Evolutionary conservation across 2,888 invertebrate genomes (phyloP).

Genomic region (Drosophila peninsularis): DNA sequence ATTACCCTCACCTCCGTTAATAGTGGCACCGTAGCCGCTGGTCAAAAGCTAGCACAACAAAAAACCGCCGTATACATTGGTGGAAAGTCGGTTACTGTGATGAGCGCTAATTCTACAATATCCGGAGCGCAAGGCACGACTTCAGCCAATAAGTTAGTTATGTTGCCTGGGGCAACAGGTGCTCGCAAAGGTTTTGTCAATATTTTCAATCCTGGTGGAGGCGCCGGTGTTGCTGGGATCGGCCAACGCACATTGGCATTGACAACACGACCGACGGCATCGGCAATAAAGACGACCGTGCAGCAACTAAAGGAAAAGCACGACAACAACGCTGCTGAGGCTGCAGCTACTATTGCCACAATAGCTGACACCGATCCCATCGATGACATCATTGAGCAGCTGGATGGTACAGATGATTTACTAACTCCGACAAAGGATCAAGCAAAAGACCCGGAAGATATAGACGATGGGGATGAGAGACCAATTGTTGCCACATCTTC

Average conservation of each 20-base stretch:
- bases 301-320: conserved; percentile 32
- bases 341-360: conserved; percentile 54
- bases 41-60: conserved; percentile 83
- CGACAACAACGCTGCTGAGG: conserved; percentile 40
- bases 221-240: conserved; percentile 28
- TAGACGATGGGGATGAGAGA: conserved; percentile 30
- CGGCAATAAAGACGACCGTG: conserved; percentile 33
- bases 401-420: conserved; percentile 80
- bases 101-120: conserved; percentile 85
- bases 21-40: background rate
- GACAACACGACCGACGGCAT: conserved; percentile 49
- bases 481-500: conserved; percentile 26
- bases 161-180: conserved; percentile 80
- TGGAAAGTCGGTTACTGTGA: conserved; percentile 90
- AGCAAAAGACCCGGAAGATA: conserved; percentile 33
- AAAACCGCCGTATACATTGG: conserved; percentile 88
- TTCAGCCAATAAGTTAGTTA: conserved; percentile 84
- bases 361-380: conserved; percentile 76
- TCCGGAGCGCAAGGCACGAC: conserved; percentile 34
- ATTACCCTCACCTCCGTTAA: conserved; percentile 87
- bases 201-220: conserved; percentile 82
- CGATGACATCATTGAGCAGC: conserved; percentile 83
- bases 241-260: conserved; percentile 75
- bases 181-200: conserved; percentile 86
- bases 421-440: conserved; percentile 23